A percentile compares a stretch with the other conserved stretches of the same genome.
These are phyloP conservation scores for Gonioctena quinquepunctata DNA, from an alignment of 1,140 invertebrate species.

Conservation along the genomic window DNA sequence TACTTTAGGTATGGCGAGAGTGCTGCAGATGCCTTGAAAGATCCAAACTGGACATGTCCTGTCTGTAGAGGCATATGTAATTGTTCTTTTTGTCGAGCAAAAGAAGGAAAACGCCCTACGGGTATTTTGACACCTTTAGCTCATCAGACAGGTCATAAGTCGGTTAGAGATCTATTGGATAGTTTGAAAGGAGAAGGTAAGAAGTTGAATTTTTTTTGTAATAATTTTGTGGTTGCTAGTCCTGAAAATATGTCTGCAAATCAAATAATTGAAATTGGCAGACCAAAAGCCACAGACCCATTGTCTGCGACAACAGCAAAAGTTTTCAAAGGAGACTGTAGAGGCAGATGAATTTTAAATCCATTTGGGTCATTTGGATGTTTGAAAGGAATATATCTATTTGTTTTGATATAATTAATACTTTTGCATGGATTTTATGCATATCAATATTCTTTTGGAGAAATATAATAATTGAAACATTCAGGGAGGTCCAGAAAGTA, in stretches of 20 bases:
- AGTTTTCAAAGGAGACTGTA: conserved; percentile 6
- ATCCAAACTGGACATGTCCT: conserved; percentile 59
- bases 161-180: conserved; percentile 42
- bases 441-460: too few species aligned
- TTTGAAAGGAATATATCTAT: too few species aligned
- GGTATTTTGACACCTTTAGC: conserved; percentile 54
- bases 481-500: too few species aligned
- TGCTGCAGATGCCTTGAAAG: conserved; percentile 52
- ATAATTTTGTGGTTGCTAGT: neutral
- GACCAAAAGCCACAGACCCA: neutral
- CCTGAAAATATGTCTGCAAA: neutral
- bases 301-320: neutral
- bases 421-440: too few species aligned
- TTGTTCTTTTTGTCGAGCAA: conserved; percentile 58
- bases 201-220: too few species aligned
- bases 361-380: too few species aligned
- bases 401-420: too few species aligned
- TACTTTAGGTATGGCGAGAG: conserved; percentile 56
- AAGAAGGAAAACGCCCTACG: conserved; percentile 56
- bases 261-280: neutral
- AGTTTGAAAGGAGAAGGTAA: conserved; percentile 29
- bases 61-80: conserved; percentile 58
- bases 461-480: too few species aligned
- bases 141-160: conserved; percentile 50
- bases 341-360: neutral